These are phyloP conservation scores for Pyrgilauda ruficollis DNA, from an alignment of 2,113 vertebrate species.

Conservation along the genomic window DNA sequence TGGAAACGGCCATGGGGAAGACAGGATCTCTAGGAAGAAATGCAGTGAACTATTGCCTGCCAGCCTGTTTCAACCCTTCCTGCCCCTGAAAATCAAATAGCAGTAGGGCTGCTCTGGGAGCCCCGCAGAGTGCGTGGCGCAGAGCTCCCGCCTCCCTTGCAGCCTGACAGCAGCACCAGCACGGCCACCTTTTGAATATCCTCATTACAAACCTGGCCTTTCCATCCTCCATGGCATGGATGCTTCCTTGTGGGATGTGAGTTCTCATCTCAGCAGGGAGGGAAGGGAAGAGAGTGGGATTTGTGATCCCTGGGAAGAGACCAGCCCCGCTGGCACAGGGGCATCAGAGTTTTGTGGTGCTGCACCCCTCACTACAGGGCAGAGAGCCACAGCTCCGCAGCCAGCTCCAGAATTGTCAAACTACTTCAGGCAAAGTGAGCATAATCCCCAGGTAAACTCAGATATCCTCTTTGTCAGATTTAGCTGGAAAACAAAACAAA, in stretches of 20 bases:
- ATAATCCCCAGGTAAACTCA: conserved; percentile 15
- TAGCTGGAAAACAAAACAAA: conserved; percentile 69
- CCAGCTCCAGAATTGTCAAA: accelerated
- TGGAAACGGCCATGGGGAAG: neutral
- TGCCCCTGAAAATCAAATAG: neutral
- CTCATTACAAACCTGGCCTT: neutral
- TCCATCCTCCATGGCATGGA: accelerated
- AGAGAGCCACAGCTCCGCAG: neutral
- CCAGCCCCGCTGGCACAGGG: accelerated
- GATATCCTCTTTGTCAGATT: conserved; percentile 34
- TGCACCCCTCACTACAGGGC: accelerated
- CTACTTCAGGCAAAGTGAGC: neutral
- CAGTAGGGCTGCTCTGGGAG: neutral
- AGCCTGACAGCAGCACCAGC: neutral
- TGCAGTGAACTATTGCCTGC: neutral
- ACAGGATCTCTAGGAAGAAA: neutral
- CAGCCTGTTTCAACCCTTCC: neutral
- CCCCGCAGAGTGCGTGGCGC: accelerated
- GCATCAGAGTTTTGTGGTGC: accelerated
- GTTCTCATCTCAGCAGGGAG: accelerated
- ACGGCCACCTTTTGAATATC: accelerated
- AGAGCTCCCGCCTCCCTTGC: accelerated
- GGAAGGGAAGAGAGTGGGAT: neutral
- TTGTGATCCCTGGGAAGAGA: neutral
- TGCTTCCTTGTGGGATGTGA: neutral